phyloP scores from a whole-genome alignment of 2,797 vertebrate species.

The Spinibarbus caldwelli region DNA sequence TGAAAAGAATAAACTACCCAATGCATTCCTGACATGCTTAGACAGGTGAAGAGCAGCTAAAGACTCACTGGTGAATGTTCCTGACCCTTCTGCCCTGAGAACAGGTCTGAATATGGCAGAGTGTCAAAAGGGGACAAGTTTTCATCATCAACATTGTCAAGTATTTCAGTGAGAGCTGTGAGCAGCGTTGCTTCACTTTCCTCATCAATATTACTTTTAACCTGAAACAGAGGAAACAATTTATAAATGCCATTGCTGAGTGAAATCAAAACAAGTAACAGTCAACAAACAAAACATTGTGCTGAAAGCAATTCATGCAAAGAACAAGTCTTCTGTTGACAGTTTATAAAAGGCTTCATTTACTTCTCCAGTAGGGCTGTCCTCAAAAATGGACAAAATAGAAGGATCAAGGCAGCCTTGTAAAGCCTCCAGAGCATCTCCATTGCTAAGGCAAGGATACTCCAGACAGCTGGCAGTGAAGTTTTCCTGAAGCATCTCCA shows the following conservation, averaged over 20 bases:
- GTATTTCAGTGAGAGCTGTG: constrained; percentile 93
- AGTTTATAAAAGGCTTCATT: constrained; percentile 34
- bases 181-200: constrained; percentile 92
- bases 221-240: constrained; percentile 69
- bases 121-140: constrained; percentile 94
- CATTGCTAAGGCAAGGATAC: constrained; percentile 75
- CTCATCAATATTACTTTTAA: constrained; percentile 82
- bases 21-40: background rate
- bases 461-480: constrained; percentile 62
- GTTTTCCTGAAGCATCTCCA: constrained; percentile 64
- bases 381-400: constrained; percentile 94
- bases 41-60: background rate
- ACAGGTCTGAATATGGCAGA: constrained; percentile 89
- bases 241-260: background rate
- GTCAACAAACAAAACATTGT: too few relatives aligned
- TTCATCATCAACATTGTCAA: constrained; percentile 94
- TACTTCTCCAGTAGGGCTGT: constrained; percentile 83
- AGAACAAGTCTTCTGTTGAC: background rate
- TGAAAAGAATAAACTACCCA: background rate
- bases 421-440: constrained; percentile 83
- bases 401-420: constrained; percentile 89
- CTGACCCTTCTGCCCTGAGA: constrained; percentile 84
- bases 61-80: constrained; percentile 83
- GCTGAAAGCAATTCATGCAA: background rate
- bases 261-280: background rate